Base-by-base conservation (phyloP, 2,888 invertebrate genomes). In the Dione juno region DNA sequence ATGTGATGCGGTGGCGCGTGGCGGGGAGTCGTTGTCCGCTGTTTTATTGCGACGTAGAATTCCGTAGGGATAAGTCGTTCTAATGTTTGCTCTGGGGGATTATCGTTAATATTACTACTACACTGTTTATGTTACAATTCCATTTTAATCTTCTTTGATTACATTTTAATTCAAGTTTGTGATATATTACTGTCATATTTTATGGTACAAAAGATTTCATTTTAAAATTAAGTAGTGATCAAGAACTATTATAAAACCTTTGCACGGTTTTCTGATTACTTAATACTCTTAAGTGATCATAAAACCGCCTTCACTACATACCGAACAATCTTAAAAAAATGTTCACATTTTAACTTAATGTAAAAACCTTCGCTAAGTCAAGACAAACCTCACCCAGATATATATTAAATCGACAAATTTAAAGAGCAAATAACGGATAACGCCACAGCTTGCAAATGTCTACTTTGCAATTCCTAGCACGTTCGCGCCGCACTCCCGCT, bases 381-480 rank as follows among this genome's bases (percentile, higher is more conserved):
- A 16, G 37, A 64, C 45, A 64, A 48, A 50, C 50, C 35, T 50
- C 19, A 50, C 53, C 52, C 52, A 53, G 28, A 61, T 67, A 61
- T 59, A 61, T 61, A 52, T 69, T 69, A 63, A 69, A 69, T 69
- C 65, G 67, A 66, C 65, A 57, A 35, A 41, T 52, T 59, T 69
- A 69, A 65, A 58, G 35, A 66, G 58, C 58, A 43, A 48, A 41
- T 52, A 70, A 63, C 54, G 63, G 45, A 28, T 40, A 43, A 14
- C 41, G 14, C 52, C 53, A 43, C 41, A 37, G 28, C 54, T 61
- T 57, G 67, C 53, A 65, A 70, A 67, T 65, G 58, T 59, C 70
- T 70, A 67, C 65, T 73, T 73, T 73, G 70, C 65, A 73, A 67
- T 70, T 73, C 70, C 59, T 41, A 16, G 19, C 48, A 40, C 21